Conservation (phyloP, 2,888 invertebrate species). For the Apoderus coryli region DNA sequence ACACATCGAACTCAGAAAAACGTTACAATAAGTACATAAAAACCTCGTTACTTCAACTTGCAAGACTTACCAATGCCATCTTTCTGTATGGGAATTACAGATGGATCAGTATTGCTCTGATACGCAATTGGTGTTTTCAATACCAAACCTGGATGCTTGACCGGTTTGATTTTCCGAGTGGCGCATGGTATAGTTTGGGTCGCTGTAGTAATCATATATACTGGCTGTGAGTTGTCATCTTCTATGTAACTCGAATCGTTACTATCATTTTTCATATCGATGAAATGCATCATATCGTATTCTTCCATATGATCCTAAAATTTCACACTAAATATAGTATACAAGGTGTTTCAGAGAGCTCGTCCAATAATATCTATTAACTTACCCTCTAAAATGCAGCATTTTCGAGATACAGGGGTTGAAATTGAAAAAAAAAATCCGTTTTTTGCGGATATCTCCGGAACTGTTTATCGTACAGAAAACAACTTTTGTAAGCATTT, state of each 20-base stretch:
- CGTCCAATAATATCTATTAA: no score
- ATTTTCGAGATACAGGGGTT: no score
- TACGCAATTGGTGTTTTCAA: slow-evolving; percentile 66
- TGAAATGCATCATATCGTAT: slow-evolving; percentile 31
- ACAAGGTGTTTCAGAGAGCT: no score
- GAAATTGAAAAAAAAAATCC: no score
- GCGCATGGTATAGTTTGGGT: slow-evolving; percentile 40
- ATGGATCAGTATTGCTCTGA: slow-evolving; percentile 65
- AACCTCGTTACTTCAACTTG: no score
- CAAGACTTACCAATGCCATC: slow-evolving; percentile 75
- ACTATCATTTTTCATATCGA: slow-evolving; percentile 31
- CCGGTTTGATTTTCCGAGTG: slow-evolving; percentile 53
- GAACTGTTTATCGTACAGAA: no score
- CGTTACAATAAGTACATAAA: no score
- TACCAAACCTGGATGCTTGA: slow-evolving; percentile 58
- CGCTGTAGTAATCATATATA: slow-evolving; percentile 37
- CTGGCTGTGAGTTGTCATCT: slow-evolving; percentile 32
- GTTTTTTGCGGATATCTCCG: no score
- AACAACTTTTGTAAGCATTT: no score
- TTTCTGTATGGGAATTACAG: slow-evolving; percentile 75
- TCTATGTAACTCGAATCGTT: slow-evolving; percentile 35
- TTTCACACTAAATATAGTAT: no score
- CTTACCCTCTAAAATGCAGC: no score
- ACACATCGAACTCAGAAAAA: no score
- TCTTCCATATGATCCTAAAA: slow-evolving; percentile 31